phyloP scores from a whole-genome alignment of 1,140 invertebrate species.

The Drosophila bocqueti region DNA sequence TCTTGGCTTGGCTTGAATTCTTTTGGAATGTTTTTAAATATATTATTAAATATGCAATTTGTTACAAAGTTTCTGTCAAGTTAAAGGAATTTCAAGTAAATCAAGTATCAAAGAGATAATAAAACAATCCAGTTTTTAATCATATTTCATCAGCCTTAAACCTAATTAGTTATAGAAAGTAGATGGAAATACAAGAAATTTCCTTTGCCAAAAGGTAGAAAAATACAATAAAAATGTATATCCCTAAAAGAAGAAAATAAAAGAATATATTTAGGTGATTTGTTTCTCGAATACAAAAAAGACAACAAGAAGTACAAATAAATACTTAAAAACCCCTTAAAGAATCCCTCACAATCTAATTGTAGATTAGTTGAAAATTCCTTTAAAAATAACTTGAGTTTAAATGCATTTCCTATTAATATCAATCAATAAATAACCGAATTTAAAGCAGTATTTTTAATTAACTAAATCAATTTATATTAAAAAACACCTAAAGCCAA shows the following conservation, averaged over 20 bases:
- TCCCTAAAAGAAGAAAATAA: neutral
- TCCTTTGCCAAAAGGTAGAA: neutral
- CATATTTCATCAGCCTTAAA: too few relatives aligned
- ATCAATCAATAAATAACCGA: neutral
- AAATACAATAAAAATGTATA: too few relatives aligned
- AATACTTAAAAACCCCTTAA: neutral
- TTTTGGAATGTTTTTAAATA: neutral
- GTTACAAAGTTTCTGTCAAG: neutral
- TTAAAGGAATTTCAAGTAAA: too few relatives aligned
- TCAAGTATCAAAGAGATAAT: too few relatives aligned
- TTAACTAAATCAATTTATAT: too few relatives aligned
- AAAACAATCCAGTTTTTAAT: too few relatives aligned
- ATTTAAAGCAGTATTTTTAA: neutral
- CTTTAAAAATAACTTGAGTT: too few relatives aligned
- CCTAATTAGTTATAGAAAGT: neutral
- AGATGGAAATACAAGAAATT: neutral
- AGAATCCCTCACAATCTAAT: neutral
- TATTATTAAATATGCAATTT: neutral
- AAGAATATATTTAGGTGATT: neutral
- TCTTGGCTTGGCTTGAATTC: neutral
- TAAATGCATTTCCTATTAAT: neutral
- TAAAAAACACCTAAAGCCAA: neutral
- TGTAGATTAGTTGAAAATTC: too few relatives aligned
- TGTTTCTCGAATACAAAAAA: too few relatives aligned
- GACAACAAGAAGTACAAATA: neutral